Conservation (phyloP, 2,888 invertebrate species). For the Andrena camellia region DNA sequence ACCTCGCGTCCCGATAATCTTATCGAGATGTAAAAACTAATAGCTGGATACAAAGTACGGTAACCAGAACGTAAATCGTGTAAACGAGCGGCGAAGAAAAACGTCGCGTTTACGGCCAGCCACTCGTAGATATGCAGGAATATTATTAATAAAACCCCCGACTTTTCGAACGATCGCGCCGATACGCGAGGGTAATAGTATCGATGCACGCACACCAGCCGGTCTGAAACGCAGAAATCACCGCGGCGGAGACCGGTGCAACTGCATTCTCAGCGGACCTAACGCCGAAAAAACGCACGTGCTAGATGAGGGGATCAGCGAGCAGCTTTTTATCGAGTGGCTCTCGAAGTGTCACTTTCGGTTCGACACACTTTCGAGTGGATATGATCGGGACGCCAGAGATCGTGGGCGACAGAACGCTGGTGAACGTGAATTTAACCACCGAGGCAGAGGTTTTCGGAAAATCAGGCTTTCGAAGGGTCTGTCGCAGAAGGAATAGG, state of each 20-base stretch:
- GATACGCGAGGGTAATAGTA: slow-evolving; percentile 41
- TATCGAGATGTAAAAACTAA: slow-evolving; percentile 47
- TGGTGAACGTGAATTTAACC: slow-evolving; percentile 7
- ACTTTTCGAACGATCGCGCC: slow-evolving; percentile 27
- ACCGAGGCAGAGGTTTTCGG: neutral
- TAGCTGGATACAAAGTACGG: slow-evolving; percentile 43
- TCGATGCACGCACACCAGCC: slow-evolving; percentile 34
- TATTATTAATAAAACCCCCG: slow-evolving; percentile 47
- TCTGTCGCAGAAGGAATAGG: neutral
- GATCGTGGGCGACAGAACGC: slow-evolving; percentile 24
- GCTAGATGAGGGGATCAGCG: slow-evolving; percentile 44
- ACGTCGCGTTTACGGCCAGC: neutral
- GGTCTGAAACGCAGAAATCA: slow-evolving; percentile 42
- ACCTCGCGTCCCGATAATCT: slow-evolving; percentile 34
- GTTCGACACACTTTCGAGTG: slow-evolving; percentile 55
- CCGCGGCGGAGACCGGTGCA: slow-evolving; percentile 54
- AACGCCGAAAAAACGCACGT: slow-evolving; percentile 46
- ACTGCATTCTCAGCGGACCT: slow-evolving; percentile 60
- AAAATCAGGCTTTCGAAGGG: neutral
- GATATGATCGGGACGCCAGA: slow-evolving; percentile 27
- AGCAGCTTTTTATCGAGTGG: slow-evolving; percentile 46
- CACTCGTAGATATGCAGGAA: neutral
- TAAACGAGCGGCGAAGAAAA: slow-evolving; percentile 22
- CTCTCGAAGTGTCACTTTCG: slow-evolving; percentile 53
- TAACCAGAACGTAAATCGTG: slow-evolving; percentile 37